These are phyloP conservation scores for Apogon hyalosoma DNA, from an alignment of 2,797 vertebrate genomes.

Conservation along the genomic window DNA sequence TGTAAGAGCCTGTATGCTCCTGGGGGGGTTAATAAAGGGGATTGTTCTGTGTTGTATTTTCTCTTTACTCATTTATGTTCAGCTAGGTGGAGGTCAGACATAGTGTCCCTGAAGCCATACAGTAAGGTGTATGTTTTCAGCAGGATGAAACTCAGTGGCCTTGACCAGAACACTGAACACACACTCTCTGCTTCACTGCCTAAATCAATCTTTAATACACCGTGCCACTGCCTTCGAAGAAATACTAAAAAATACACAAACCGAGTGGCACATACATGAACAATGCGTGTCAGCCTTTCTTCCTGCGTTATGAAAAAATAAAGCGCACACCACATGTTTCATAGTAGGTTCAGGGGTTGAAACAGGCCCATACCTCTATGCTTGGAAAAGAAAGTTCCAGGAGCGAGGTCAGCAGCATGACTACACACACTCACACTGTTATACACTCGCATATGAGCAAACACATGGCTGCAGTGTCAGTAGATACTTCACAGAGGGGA, in stretches of 20 bases:
- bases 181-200: constrained; percentile 61
- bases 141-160: constrained; percentile 58
- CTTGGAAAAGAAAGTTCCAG: constrained; percentile 25
- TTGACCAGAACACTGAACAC: constrained; percentile 63
- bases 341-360: constrained; percentile 36
- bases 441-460: constrained; percentile 28
- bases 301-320: constrained; percentile 42
- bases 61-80: constrained; percentile 75
- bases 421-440: constrained; percentile 25
- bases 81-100: constrained; percentile 64
- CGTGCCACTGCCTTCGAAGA: constrained; percentile 43
- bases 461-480: constrained; percentile 43
- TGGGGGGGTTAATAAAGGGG: constrained; percentile 74
- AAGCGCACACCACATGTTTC: constrained; percentile 15
- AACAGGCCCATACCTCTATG: constrained; percentile 4
- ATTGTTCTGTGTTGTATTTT: constrained; percentile 74
- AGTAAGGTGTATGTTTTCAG: constrained; percentile 53
- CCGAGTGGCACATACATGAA: constrained; percentile 25
- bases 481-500: neutral
- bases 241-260: constrained; percentile 33
- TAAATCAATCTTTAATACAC: constrained; percentile 75
- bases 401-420: constrained; percentile 38
- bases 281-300: neutral
- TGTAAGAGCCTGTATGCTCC: constrained; percentile 64
- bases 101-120: constrained; percentile 66